phyloP scores from a whole-genome alignment of 2,888 invertebrate genomes.

The Anarsia innoxiella region DNA sequence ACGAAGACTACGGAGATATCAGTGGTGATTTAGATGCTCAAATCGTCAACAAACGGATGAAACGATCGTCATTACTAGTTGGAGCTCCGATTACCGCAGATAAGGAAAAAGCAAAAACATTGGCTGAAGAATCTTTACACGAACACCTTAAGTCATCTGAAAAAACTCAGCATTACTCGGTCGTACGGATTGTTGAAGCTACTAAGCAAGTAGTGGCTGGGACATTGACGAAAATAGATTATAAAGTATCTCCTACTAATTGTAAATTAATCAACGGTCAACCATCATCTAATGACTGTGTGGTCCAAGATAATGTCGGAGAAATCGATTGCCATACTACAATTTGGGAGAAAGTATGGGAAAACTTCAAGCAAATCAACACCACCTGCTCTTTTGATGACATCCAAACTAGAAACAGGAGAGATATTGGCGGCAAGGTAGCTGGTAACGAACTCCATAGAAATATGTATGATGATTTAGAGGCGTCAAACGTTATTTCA shows the following conservation, averaged over 20 bases:
- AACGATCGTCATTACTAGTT: too few relatives aligned
- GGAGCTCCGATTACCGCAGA: slow-evolving; percentile 19
- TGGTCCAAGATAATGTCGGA: background rate
- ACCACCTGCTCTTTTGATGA: too few relatives aligned
- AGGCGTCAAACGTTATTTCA: too few relatives aligned
- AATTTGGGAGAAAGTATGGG: slow-evolving; percentile 5
- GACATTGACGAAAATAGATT: slow-evolving; percentile 62
- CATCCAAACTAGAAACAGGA: background rate
- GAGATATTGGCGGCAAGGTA: slow-evolving; percentile 7
- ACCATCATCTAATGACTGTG: background rate
- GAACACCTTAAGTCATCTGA: slow-evolving; percentile 27
- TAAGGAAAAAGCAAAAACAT: slow-evolving; percentile 22
- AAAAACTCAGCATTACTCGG: slow-evolving; percentile 19
- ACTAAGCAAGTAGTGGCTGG: slow-evolving; percentile 65
- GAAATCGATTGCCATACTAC: background rate
- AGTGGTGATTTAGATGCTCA: too few relatives aligned
- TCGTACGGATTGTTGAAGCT: slow-evolving; percentile 45
- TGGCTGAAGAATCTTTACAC: slow-evolving; percentile 32
- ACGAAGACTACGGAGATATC: too few relatives aligned
- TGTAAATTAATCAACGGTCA: slow-evolving; percentile 27
- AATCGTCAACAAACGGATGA: too few relatives aligned
- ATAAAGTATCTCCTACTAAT: slow-evolving; percentile 63
- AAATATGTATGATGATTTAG: too few relatives aligned
- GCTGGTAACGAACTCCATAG: background rate
- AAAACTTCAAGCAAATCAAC: too few relatives aligned